These are phyloP conservation scores for Uloborus diversus DNA, from an alignment of 1,140 invertebrate species.

Conservation along the genomic window DNA sequence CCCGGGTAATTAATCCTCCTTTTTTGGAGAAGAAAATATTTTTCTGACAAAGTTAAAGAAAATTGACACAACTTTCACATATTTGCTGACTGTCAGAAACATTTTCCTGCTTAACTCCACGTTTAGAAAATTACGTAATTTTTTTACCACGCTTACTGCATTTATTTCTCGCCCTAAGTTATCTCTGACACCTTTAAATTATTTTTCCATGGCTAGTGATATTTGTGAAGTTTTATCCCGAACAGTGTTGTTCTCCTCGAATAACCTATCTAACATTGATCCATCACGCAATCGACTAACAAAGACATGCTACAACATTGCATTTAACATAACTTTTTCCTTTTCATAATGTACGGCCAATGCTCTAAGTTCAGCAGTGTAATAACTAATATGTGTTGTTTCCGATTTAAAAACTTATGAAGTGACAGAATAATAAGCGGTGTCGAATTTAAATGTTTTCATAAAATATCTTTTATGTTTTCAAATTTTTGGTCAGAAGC, in stretches of 20 bases:
- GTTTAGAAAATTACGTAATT: too few species aligned
- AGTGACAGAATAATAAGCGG: not conserved
- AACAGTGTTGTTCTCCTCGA: not conserved
- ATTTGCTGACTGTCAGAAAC: not conserved
- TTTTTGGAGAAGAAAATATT: too few species aligned
- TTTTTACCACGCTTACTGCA: not conserved
- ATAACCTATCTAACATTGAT: not conserved
- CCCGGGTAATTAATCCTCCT: too few species aligned
- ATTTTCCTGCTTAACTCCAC: too few species aligned
- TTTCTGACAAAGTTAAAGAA: too few species aligned
- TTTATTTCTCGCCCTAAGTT: not conserved
- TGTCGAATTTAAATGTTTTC: not conserved
- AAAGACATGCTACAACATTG: not conserved
- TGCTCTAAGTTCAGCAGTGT: not conserved
- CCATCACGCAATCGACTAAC: not conserved
- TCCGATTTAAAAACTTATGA: not conserved
- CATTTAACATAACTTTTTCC: not conserved
- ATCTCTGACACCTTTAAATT: not conserved
- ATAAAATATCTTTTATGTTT: not conserved
- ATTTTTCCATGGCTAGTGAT: not conserved
- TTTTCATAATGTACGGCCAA: not conserved
- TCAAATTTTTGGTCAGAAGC: not conserved
- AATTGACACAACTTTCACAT: not conserved
- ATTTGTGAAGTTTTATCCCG: not conserved
- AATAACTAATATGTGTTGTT: not conserved